Percentiles rank a stretch among this genome's conserved stretches.
phyloP scores from a whole-genome alignment of 2,888 invertebrate species.

The Neoaliturus tenellus region DNA sequence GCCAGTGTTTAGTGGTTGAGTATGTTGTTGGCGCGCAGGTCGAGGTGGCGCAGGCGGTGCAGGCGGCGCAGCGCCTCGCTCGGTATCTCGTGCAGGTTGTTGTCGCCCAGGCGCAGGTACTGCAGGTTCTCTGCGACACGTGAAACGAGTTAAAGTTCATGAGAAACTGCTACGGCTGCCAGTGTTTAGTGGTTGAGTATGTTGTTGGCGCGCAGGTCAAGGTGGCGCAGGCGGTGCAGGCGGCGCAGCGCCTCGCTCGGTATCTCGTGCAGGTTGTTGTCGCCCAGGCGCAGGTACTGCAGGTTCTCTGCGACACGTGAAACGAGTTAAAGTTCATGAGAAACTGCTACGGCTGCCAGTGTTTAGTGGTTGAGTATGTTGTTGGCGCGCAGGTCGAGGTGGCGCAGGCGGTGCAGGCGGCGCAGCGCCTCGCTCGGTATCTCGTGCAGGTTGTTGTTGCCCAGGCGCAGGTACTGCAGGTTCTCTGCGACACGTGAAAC shows the following conservation, averaged over 20 bases:
- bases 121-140: constrained; percentile 85
- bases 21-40: constrained; percentile 93
- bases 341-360: constrained; percentile 88
- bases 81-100: constrained; percentile 90
- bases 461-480: constrained; percentile 91
- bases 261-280: constrained; percentile 90
- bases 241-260: constrained; percentile 90
- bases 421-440: constrained; percentile 91
- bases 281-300: constrained; percentile 91
- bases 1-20: too few species aligned
- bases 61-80: constrained; percentile 88
- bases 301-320: constrained; percentile 81
- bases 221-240: constrained; percentile 89
- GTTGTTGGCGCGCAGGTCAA: constrained; percentile 92
- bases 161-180: constrained; percentile 89
- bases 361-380: too few species aligned
- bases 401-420: constrained; percentile 89
- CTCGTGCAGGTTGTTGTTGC: constrained; percentile 90
- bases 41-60: constrained; percentile 91
- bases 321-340: constrained; percentile 74
- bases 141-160: constrained; percentile 95
- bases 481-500: constrained; percentile 85
- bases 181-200: too few species aligned
- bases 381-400: constrained; percentile 91
- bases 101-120: constrained; percentile 92